Percentiles rank a stretch among this genome's conserved stretches.
These are phyloP conservation scores for Syngnathoides biaculeatus DNA, from an alignment of 2,113 vertebrate species.

Conservation along the genomic window DNA sequence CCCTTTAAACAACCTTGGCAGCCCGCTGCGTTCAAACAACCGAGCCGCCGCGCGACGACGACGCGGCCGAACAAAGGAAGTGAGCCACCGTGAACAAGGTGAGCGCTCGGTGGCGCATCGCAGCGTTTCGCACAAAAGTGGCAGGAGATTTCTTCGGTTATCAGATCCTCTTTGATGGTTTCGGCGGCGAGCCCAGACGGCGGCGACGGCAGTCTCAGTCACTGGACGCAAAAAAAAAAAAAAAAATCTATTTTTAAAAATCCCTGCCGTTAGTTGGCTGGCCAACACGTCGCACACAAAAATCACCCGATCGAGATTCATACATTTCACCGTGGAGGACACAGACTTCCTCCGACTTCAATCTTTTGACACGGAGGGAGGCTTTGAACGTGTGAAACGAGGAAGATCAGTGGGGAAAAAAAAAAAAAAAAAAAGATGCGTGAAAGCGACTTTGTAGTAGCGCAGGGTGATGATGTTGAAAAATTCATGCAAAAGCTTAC, in stretches of 20 bases:
- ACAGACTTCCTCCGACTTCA: constrained; percentile 38
- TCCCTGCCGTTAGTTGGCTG: not conserved
- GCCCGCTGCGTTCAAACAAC: constrained; percentile 32
- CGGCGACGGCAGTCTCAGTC: constrained; percentile 3
- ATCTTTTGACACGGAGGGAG: constrained; percentile 26
- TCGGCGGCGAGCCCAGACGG: not conserved
- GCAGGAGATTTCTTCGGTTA: constrained; percentile 32
- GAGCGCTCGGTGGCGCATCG: not conserved
- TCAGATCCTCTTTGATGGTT: constrained; percentile 44
- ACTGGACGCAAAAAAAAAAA: not conserved
- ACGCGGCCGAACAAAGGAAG: constrained; percentile 13
- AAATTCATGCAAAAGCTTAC: constrained; percentile 15
- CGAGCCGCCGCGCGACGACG: constrained; percentile 8
- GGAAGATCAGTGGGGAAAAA: constrained; percentile 25
- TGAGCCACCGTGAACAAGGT: constrained; percentile 16
- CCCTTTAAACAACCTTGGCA: constrained; percentile 20
- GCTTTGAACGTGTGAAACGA: constrained; percentile 7
- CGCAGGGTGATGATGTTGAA: constrained; percentile 1
- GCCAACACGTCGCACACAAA: constrained; percentile 2
- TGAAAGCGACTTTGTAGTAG: constrained; percentile 19
- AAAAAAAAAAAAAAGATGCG: constrained; percentile 42
- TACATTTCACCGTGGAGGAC: constrained; percentile 16
- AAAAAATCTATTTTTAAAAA: constrained; percentile 12
- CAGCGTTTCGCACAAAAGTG: constrained; percentile 35
- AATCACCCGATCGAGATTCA: not conserved